Percentiles rank a stretch among this genome's conserved stretches.
Evolutionary conservation across 2,888 invertebrate genomes (phyloP).

Genomic region (Hyposoter dolosus): DNA sequence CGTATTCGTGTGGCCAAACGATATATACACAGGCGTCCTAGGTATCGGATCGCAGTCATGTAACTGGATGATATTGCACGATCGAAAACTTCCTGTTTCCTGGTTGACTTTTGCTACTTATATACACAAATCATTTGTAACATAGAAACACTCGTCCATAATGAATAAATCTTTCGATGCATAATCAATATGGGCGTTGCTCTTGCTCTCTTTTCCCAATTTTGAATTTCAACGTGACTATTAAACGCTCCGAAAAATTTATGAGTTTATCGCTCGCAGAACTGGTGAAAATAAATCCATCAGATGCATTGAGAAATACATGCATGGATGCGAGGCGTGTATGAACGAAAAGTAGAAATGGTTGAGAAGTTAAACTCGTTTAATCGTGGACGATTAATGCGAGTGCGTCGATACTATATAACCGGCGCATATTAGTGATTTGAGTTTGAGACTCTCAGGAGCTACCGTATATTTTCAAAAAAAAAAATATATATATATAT

Average conservation of each 20-base stretch:
- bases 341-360: neutral
- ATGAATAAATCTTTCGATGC: neutral
- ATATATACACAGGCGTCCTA: neutral
- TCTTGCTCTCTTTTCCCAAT: neutral
- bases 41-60: slow-evolving; percentile 31
- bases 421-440: neutral
- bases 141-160: neutral
- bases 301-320: slow-evolving; percentile 34
- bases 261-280: slow-evolving; percentile 27
- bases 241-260: slow-evolving; percentile 25
- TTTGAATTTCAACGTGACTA: slow-evolving; percentile 13
- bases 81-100: slow-evolving; percentile 54
- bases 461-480: neutral
- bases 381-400: slow-evolving; percentile 6
- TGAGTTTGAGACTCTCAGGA: neutral
- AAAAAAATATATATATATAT: neutral
- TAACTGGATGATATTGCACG: slow-evolving; percentile 57
- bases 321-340: neutral
- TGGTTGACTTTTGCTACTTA: neutral
- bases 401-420: neutral
- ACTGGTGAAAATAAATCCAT: slow-evolving; percentile 35
- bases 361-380: slow-evolving; percentile 28
- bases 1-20: neutral
- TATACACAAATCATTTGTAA: neutral
- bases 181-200: neutral